Evolutionary conservation across 2,888 invertebrate genomes (phyloP).

Genomic region (Papilio protenor): DNA sequence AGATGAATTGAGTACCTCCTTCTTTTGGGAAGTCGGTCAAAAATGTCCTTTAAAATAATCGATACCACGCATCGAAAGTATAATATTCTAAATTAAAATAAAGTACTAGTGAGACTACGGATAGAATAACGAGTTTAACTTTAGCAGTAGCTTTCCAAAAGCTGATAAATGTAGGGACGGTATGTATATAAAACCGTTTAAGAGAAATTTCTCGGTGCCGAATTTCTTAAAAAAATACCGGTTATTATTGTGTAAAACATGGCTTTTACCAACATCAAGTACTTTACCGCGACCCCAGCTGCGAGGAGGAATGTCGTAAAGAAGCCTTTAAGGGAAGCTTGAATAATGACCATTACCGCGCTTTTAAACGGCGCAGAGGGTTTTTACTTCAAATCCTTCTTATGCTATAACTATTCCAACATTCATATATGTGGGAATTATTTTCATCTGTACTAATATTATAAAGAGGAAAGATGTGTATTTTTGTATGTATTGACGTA

Average conservation of each 20-base stretch:
- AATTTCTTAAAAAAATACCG: background rate
- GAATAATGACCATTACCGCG: constrained; percentile 35
- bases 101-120: no score
- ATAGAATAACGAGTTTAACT: no score
- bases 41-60: no score
- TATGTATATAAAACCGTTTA: background rate
- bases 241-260: constrained; percentile 17
- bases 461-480: no score
- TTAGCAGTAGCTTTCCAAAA: no score
- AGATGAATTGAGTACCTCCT: no score
- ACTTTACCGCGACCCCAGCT: constrained; percentile 27
- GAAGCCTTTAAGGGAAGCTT: constrained; percentile 38
- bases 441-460: background rate
- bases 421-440: background rate
- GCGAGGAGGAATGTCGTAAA: constrained; percentile 33
- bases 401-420: constrained; percentile 11
- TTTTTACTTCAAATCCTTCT: constrained; percentile 21
- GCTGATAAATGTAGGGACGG: no score
- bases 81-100: no score
- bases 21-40: no score
- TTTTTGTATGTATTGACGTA: no score
- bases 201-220: background rate
- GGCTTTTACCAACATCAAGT: constrained; percentile 1
- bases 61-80: no score
- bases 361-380: constrained; percentile 25